phyloP scores from a whole-genome alignment of 2,113 vertebrate species.

The Zeus faber region DNA sequence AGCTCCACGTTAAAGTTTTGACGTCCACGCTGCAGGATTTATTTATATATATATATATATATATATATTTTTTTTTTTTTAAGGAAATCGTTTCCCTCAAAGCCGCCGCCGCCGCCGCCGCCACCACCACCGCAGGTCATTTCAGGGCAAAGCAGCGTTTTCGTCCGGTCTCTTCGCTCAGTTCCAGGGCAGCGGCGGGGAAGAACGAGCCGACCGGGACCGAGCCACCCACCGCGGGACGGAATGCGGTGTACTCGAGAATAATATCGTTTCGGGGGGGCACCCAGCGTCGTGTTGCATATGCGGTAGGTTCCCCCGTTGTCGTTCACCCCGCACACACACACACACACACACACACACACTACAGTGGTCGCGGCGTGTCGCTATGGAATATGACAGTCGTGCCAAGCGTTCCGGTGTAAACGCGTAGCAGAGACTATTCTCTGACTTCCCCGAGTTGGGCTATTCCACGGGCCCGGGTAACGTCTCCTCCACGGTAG shows the following conservation, averaged over 20 bases:
- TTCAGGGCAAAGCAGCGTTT: slow-evolving; percentile 65
- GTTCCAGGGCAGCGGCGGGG: no score
- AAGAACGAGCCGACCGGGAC: no score
- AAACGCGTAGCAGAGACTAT: not conserved
- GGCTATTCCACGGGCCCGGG: slow-evolving; percentile 17
- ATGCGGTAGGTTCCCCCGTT: slow-evolving; percentile 51
- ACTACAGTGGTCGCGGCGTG: no score
- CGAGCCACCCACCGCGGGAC: no score
- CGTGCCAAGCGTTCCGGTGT: not conserved
- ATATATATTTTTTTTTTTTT: no score
- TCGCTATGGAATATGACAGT: not conserved
- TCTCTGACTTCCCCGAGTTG: slow-evolving; percentile 29
- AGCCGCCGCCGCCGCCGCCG: slow-evolving; percentile 41
- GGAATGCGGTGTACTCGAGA: slow-evolving; percentile 50
- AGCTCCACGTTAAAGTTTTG: slow-evolving; percentile 55
- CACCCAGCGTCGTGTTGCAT: slow-evolving; percentile 43
- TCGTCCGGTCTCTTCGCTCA: slow-evolving; percentile 23
- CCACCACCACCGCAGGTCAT: slow-evolving; percentile 62
- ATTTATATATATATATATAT: no score
- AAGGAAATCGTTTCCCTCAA: no score
- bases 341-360: no score
- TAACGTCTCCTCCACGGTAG: no score
- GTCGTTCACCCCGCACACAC: no score
- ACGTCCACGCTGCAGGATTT: slow-evolving; percentile 21
- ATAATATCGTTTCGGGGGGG: slow-evolving; percentile 40